Evolutionary conservation across 1,140 invertebrate genomes (phyloP).

Genomic region (Mycetomoellerius zeteki): DNA sequence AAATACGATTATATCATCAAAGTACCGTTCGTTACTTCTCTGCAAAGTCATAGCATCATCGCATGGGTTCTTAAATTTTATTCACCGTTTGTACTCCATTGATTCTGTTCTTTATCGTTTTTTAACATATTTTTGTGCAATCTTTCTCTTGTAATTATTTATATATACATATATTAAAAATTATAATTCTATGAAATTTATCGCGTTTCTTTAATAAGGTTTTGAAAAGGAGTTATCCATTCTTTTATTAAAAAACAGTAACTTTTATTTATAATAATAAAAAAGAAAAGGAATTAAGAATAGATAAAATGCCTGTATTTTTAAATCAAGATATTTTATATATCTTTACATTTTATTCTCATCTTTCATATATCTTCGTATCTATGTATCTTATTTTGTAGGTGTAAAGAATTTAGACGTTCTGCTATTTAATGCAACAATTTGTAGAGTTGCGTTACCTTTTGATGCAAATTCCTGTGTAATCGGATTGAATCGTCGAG

Average conservation of each 20-base stretch:
- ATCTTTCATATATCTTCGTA: background rate
- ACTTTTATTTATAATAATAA: background rate
- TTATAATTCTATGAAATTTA: background rate
- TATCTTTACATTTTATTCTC: background rate
- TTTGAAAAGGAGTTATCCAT: background rate
- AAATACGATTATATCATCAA: background rate
- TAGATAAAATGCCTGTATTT: background rate
- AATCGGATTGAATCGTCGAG: background rate
- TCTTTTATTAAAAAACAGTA: background rate
- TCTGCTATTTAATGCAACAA: constrained; percentile 11
- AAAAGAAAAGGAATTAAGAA: background rate
- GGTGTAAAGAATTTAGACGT: background rate
- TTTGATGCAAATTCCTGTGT: background rate
- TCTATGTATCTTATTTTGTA: background rate
- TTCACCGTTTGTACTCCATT: background rate
- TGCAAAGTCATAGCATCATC: background rate
- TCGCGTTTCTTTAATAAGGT: background rate
- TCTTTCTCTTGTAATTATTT: background rate
- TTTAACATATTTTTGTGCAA: background rate
- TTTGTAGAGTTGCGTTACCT: background rate
- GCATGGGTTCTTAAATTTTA: background rate
- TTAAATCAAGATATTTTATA: background rate
- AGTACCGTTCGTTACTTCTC: no score
- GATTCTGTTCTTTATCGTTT: background rate
- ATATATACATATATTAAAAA: background rate